Conservation (phyloP, 2,113 vertebrate genomes). For the Mugil cephalus region DNA sequence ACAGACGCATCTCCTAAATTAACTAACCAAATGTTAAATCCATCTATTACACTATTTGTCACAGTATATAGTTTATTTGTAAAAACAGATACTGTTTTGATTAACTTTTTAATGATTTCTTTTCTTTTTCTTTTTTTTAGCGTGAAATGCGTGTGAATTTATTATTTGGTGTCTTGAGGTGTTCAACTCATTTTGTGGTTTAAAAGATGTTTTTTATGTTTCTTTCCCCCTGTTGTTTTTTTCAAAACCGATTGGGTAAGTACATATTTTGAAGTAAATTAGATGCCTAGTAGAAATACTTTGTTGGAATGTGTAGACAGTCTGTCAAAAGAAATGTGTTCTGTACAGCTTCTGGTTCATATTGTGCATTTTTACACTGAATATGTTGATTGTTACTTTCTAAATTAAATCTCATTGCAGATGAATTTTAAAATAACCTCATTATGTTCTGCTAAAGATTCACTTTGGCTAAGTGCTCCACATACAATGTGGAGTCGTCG, state of each 20-base stretch:
- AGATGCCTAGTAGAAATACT: constrained; percentile 58
- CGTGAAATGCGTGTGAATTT: constrained; percentile 66
- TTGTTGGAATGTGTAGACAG: constrained; percentile 59
- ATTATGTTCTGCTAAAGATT: constrained; percentile 16
- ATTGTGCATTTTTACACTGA: constrained; percentile 63
- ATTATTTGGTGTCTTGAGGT: constrained; percentile 59
- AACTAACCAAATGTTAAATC: constrained; percentile 63
- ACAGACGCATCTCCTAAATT: constrained; percentile 54
- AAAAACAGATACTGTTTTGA: constrained; percentile 62
- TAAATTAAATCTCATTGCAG: constrained; percentile 65
- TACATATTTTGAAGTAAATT: constrained; percentile 55
- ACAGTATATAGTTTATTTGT: constrained; percentile 65
- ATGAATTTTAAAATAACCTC: constrained; percentile 39
- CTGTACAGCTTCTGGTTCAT: constrained; percentile 74
- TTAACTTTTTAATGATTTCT: constrained; percentile 71
- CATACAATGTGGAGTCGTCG: constrained; percentile 52
- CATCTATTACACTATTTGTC: constrained; percentile 48
- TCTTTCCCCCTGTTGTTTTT: not conserved
- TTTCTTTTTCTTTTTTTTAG: constrained; percentile 60
- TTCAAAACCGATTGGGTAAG: constrained; percentile 37
- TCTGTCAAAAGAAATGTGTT: constrained; percentile 60
- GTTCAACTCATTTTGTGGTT: constrained; percentile 45
- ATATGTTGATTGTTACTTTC: constrained; percentile 64
- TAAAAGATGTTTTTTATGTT: constrained; percentile 2
- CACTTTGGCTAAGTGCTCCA: constrained; percentile 53